Evolutionary conservation across 2,113 vertebrate species (phyloP), one percentile per base, ranked within the genome.

Genomic region (Gymnobelideus leadbeateri): DNA sequence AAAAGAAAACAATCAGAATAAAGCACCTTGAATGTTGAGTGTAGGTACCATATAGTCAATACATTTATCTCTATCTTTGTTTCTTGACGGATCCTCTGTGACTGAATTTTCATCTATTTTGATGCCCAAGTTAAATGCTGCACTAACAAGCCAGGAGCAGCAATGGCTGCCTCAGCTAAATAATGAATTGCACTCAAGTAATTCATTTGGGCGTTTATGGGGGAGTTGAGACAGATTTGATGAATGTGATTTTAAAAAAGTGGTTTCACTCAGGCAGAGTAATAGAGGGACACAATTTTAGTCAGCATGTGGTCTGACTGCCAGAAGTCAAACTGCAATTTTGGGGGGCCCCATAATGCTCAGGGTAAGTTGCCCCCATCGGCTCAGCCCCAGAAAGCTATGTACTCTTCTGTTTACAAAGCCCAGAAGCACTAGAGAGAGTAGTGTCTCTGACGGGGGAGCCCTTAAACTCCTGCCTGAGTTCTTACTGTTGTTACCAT

Each of bases 181-280:
- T 7, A 28, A 52, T 0, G 8, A 93, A 26, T 91, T 90, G 54
- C 24, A 3, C 23, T 51, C 46, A 89, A 43, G 92, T 52, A 19
- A 68, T 49, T 89, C 50, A 26, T 68, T 68, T 93, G 43, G 89
- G 49, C 8, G 26, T 93, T 96, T 55, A 84, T 55, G 93, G 77
- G 28, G 54, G 37, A 61, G 12, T 51, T 37, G 94, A 97, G 53
- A 9, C 54, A 68, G 91, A 68, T 51, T 91, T 47, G 90, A 31
- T 37, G 28, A 68, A 37, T 84, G 24, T 51, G 57, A 52, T 47
- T 21, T 21, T 51, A 51, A 51, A n/a, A 43, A 50, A 3, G 89
- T 50, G 25, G 9, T 90, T 43, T 84, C 68, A 84, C 47, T 90
- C 47, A 51, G 47, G 47, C 51, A 5, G 12, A 46, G 49, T 31